Conservation (phyloP, 2,113 vertebrate genomes). For the Notechis scutatus region DNA sequence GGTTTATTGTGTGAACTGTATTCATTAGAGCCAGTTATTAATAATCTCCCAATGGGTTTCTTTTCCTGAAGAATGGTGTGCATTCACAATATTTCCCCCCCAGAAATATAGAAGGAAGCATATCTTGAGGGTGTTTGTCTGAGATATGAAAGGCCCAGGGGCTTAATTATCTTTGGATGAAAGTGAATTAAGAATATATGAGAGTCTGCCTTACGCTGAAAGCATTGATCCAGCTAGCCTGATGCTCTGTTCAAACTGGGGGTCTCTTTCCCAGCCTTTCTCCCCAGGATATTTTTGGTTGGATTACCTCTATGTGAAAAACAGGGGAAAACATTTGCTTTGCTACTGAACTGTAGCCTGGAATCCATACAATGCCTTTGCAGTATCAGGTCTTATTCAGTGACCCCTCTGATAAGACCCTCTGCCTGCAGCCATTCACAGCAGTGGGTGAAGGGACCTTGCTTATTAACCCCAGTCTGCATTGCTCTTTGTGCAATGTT, state of each 20-base stretch:
- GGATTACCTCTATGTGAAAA: not conserved
- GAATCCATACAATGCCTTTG: not conserved
- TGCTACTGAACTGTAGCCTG: not conserved
- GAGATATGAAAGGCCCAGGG: not conserved
- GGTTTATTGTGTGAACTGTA: not conserved
- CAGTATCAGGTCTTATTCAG: not conserved
- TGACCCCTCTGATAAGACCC: not conserved
- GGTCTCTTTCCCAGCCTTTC: not conserved
- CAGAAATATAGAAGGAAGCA: not conserved
- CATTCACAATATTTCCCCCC: not conserved
- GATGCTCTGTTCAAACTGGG: not conserved
- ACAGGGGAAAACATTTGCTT: not conserved
- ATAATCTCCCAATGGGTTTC: not conserved
- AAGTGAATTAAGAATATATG: not conserved
- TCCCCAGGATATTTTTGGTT: not conserved
- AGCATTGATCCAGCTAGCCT: not conserved
- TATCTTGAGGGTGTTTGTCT: not conserved
- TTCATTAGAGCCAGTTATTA: slow-evolving; percentile 3
- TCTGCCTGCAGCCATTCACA: not conserved
- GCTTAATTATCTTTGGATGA: not conserved
- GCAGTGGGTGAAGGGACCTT: not conserved
- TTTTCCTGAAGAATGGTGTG: not conserved
- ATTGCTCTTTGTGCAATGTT: not conserved
- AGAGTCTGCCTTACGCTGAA: not conserved
- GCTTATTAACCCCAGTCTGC: not conserved